Conservation (phyloP, 2,888 invertebrate genomes). For the Scotopteryx bipunctaria region DNA sequence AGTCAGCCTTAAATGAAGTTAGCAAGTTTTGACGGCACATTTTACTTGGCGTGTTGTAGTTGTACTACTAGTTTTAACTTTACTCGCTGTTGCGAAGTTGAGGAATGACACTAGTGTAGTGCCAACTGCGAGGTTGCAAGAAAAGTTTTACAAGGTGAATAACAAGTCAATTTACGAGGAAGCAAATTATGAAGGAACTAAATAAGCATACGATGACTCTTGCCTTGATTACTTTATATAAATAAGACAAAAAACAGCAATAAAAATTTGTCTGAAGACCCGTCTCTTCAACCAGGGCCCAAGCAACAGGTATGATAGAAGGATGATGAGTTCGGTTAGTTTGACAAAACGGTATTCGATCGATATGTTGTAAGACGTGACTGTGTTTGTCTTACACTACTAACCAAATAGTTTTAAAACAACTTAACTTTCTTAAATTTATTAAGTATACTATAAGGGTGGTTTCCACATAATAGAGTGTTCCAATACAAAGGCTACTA, state of each 20-base stretch:
- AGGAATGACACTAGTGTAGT: slow-evolving; percentile 40
- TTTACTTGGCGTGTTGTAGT: slow-evolving; percentile 40
- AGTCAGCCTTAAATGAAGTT: slow-evolving; percentile 38
- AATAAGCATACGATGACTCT: too few relatives aligned
- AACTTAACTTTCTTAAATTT: too few relatives aligned
- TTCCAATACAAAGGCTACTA: neutral
- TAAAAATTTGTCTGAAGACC: too few relatives aligned
- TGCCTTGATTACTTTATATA: neutral
- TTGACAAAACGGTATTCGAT: too few relatives aligned
- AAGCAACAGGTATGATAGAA: too few relatives aligned
- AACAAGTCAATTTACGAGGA: slow-evolving; percentile 21
- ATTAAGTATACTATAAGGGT: too few relatives aligned
- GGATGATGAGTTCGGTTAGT: too few relatives aligned
- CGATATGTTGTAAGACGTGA: too few relatives aligned
- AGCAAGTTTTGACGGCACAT: slow-evolving; percentile 40
- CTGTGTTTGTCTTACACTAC: too few relatives aligned
- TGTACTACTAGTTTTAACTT: slow-evolving; percentile 35
- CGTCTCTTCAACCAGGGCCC: too few relatives aligned
- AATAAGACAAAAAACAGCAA: neutral
- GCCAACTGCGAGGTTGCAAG: slow-evolving; percentile 32
- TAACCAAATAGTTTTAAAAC: too few relatives aligned
- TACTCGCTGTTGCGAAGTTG: slow-evolving; percentile 32
- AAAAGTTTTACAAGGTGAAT: slow-evolving; percentile 29
- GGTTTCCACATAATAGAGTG: neutral
- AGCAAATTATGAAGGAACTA: slow-evolving; percentile 7